Conservation (phyloP, 2,113 vertebrate species). For the Odobenus rosmarus region DNA sequence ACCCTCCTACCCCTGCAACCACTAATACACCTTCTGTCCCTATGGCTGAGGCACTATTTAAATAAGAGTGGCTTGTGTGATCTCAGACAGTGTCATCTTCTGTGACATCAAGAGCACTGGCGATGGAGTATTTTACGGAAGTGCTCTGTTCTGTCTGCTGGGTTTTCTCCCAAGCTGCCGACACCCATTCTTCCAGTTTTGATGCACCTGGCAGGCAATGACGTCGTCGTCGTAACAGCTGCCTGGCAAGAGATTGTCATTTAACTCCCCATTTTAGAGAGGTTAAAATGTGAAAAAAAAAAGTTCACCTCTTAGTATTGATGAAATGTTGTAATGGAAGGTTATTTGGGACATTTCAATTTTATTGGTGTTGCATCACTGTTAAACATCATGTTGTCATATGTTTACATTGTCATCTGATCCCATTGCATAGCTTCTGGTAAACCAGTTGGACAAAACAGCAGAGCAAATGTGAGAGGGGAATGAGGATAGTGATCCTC, state of each 20-base stretch:
- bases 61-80: not conserved
- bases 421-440: not conserved
- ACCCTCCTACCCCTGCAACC: not conserved
- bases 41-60: not conserved
- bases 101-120: not conserved
- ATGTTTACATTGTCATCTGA: not conserved
- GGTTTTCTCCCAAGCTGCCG: not conserved
- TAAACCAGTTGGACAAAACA: not conserved
- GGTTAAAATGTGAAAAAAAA: not conserved
- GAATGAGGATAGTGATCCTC: not conserved
- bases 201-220: not conserved
- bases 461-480: not conserved
- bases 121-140: not conserved
- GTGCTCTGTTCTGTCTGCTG: not conserved
- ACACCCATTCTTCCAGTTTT: not conserved
- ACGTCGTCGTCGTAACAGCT: not conserved
- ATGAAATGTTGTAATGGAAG: not conserved
- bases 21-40: not conserved
- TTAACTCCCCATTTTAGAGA: constrained; percentile 2
- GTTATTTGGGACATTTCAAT: not conserved
- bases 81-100: not conserved
- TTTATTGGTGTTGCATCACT: not conserved
- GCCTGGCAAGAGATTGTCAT: not conserved
- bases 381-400: not conserved
- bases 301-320: not conserved